Percentiles rank a stretch among this genome's conserved stretches.
Evolutionary conservation across 1,140 invertebrate species (phyloP).

Genomic region (Cecropterus lyciades): DNA sequence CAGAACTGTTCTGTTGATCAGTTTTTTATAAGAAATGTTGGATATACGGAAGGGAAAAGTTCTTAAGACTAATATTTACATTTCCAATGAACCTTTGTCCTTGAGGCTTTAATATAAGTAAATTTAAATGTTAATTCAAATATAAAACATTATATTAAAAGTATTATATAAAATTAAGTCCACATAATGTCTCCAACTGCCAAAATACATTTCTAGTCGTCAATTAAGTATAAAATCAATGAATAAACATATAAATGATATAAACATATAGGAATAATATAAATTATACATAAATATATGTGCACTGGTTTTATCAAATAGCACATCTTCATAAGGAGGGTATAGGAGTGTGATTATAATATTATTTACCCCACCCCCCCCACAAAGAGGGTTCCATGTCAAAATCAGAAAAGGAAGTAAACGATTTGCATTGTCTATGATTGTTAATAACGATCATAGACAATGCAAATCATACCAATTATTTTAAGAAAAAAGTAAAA

Average conservation of each 20-base stretch:
- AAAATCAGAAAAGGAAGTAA: too few species aligned
- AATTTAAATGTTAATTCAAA: constrained; percentile 35
- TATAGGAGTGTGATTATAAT: neutral
- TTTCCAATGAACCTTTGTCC: constrained; percentile 18
- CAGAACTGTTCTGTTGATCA: too few species aligned
- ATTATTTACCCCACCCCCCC: too few species aligned
- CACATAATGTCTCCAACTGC: constrained; percentile 36
- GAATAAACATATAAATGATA: constrained; percentile 21
- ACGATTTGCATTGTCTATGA: too few species aligned
- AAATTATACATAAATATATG: constrained; percentile 6
- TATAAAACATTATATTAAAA: constrained; percentile 28
- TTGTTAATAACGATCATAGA: too few species aligned
- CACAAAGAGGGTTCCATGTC: too few species aligned
- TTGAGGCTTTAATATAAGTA: constrained; percentile 40
- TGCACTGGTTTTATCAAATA: constrained; percentile 15
- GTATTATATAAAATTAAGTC: constrained; percentile 25
- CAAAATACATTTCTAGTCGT: constrained; percentile 40
- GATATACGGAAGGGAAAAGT: too few species aligned
- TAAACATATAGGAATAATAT: neutral
- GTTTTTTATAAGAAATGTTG: too few species aligned
- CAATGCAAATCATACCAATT: too few species aligned
- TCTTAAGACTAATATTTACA: too few species aligned
- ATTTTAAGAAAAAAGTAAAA: too few species aligned
- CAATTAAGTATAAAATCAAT: constrained; percentile 41
- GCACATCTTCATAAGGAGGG: constrained; percentile 9